Percentiles rank a stretch among this genome's conserved stretches.
phyloP scores from a whole-genome alignment of 2,888 invertebrate genomes.

The Pharmacophagus antenor region DNA sequence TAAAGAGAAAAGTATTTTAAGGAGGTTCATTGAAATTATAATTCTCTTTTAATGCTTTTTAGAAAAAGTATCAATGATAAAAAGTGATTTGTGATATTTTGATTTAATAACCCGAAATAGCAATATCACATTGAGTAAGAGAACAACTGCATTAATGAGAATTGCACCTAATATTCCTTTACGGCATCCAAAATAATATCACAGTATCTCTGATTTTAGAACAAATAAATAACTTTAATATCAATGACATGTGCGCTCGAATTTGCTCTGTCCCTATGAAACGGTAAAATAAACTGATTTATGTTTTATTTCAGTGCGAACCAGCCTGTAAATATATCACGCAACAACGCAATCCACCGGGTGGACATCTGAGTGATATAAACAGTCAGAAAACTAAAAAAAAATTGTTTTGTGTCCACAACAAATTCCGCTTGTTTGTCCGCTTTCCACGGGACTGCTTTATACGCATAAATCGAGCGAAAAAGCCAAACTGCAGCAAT shows the following conservation, averaged over 20 bases:
- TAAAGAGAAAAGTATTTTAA: no score
- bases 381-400: slow-evolving; percentile 61
- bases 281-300: slow-evolving; percentile 17
- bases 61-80: no score
- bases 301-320: slow-evolving; percentile 37
- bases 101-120: no score
- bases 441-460: slow-evolving; percentile 68
- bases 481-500: slow-evolving; percentile 75
- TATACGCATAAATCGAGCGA: slow-evolving; percentile 74
- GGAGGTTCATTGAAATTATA: no score
- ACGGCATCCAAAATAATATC: not conserved
- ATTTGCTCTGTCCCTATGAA: not conserved
- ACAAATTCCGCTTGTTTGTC: slow-evolving; percentile 73
- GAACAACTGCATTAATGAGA: no score
- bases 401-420: slow-evolving; percentile 62
- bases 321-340: slow-evolving; percentile 46
- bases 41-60: no score
- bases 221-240: slow-evolving; percentile 1
- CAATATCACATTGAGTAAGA: no score
- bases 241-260: slow-evolving; percentile 3
- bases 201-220: not conserved
- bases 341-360: slow-evolving; percentile 50
- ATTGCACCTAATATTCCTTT: no score
- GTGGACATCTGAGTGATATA: slow-evolving; percentile 67
- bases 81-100: no score